Conservation (phyloP, 2,797 vertebrate genomes). For the Fringilla coelebs region DNA sequence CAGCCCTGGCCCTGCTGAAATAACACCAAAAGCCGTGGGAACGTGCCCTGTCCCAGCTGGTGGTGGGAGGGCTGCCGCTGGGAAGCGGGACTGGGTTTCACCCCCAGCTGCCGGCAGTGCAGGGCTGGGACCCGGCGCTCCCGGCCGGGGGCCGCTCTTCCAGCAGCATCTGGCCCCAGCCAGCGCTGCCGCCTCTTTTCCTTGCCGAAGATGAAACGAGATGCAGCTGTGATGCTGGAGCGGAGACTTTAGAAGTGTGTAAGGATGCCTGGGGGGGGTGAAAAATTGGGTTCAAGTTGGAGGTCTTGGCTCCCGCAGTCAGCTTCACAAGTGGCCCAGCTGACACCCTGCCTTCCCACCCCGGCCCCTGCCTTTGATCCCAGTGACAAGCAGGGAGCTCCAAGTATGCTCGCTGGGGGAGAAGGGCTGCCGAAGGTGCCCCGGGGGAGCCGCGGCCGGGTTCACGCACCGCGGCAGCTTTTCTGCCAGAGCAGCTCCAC, state of each 20-base stretch:
- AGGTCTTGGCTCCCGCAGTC: constrained; percentile 32
- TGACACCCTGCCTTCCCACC: constrained; percentile 13
- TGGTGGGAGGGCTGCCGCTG: neutral
- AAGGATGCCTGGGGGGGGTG: neutral
- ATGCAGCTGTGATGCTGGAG: constrained; percentile 1
- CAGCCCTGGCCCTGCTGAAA: neutral
- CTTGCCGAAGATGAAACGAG: neutral
- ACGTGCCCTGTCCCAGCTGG: neutral
- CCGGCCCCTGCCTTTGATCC: constrained; percentile 61
- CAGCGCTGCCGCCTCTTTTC: neutral
- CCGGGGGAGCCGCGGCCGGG: neutral
- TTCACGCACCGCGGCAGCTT: neutral
- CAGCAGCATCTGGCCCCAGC: neutral
- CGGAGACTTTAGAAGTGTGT: neutral
- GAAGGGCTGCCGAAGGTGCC: neutral
- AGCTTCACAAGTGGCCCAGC: constrained; percentile 58
- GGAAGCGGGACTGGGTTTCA: neutral
- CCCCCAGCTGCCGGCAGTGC: neutral
- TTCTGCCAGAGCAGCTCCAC: neutral
- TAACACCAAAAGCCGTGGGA: neutral
- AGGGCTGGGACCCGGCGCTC: fast-evolving
- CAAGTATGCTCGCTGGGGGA: neutral
- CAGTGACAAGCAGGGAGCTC: constrained; percentile 36
- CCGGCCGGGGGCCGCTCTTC: neutral
- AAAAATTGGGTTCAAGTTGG: constrained; percentile 9